Conservation (phyloP, 2,797 vertebrate species). For the Dipus sagitta region DNA sequence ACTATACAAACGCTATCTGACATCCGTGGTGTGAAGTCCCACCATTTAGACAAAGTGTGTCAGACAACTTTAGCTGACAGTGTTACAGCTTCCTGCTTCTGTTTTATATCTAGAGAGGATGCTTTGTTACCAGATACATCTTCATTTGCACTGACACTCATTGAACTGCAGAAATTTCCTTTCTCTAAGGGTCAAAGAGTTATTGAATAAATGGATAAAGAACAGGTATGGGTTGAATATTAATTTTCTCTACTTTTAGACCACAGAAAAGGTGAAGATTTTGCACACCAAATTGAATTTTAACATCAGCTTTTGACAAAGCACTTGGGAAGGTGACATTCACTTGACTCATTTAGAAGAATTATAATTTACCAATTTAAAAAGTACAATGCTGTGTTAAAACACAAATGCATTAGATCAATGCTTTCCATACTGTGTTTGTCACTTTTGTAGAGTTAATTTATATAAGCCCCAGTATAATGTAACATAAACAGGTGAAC, state of each 20-base stretch:
- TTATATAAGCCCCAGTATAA: neutral
- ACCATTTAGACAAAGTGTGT: slow-evolving; percentile 77
- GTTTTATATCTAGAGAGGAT: slow-evolving; percentile 69
- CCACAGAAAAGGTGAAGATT: neutral
- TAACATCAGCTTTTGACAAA: slow-evolving; percentile 34
- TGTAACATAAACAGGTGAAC: slow-evolving; percentile 12
- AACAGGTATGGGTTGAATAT: slow-evolving; percentile 51
- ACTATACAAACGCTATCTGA: slow-evolving; percentile 79
- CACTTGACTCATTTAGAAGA: slow-evolving; percentile 11
- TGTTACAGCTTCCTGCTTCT: slow-evolving; percentile 64
- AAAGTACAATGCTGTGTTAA: too few species aligned
- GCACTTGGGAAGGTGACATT: neutral
- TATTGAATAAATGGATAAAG: slow-evolving; percentile 56
- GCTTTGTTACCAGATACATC: slow-evolving; percentile 66
- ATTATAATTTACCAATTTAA: neutral
- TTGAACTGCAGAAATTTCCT: slow-evolving; percentile 63
- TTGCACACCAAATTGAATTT: neutral
- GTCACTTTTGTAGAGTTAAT: slow-evolving; percentile 42
- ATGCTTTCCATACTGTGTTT: slow-evolving; percentile 18
- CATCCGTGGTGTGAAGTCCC: slow-evolving; percentile 79
- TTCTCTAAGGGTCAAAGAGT: slow-evolving; percentile 62
- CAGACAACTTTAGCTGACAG: slow-evolving; percentile 76
- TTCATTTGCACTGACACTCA: slow-evolving; percentile 60
- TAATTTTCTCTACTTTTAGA: slow-evolving; percentile 28
- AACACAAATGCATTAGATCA: neutral